Base-by-base conservation (phyloP, 2,797 vertebrate species). In the Simalia tracyae region DNA sequence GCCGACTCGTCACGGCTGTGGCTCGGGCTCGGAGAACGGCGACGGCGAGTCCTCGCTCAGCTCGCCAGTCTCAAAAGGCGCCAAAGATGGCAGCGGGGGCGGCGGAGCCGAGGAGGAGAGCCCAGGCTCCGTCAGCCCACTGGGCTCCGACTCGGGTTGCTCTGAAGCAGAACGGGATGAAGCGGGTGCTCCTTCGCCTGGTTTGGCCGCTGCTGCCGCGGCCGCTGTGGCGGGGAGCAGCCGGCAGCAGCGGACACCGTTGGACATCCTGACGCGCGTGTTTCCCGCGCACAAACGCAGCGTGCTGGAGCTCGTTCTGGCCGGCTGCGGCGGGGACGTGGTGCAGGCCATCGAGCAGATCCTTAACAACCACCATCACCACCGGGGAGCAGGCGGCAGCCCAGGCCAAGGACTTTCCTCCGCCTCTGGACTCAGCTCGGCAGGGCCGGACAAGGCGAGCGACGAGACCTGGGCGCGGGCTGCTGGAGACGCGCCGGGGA, bases 291-390 rank as follows among this genome's bases (percentile, higher is more conserved):
- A 99, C 98, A 98, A 99, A 97, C 98, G 99, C 63, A 98, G 99
- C 95, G 99, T 99, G 90, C 97, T 99, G 96, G 99, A 99, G 97
- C 98, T 99, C 92, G 99, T 99, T 84, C 97, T 99, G 95, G 99
- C 99, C 96, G 99, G 99, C 96, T 99, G 99, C 96, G 99, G 99
- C 5, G 99, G 98, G 90, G 99, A 99, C 95, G 99, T 99, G 98
- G 99, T 99, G 57, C 99, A 99, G 97, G 99, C 99, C 96, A 99
- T 99, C 94, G 99, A 99, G 98, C 99, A 99, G 97, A 99, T 99
- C 96, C 98, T 99, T 94, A 99, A 99, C 98, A 99, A 99, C 98
- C 98, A 98, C 94, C 98, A 98, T 36, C 99, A 98, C 98, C 97
- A 98, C 85, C 98, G 98, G 2, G 97, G 95, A 36, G 93, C 95